Conservation (phyloP, 1,140 invertebrate genomes). For the Leptinotarsa texana region DNA sequence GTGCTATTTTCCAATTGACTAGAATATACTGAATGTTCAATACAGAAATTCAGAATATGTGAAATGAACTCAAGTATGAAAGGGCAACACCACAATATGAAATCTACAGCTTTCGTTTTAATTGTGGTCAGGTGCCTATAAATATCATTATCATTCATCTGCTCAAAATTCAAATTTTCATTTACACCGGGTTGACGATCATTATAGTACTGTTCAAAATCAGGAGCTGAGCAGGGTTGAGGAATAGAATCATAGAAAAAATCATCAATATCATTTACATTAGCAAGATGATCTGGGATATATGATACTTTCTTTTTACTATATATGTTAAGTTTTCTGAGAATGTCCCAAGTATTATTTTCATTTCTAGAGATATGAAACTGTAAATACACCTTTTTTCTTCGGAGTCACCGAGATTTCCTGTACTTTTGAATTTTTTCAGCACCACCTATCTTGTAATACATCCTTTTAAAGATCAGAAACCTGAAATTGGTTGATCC, state of each 20-base stretch:
- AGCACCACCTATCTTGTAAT: no score
- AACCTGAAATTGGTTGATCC: no score
- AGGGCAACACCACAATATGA: not conserved
- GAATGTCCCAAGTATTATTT: no score
- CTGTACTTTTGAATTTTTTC: no score
- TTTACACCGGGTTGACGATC: not conserved
- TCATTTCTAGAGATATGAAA: no score
- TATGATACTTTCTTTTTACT: not conserved
- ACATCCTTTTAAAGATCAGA: no score
- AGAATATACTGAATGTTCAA: not conserved
- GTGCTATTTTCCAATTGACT: conserved; percentile 5
- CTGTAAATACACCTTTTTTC: no score
- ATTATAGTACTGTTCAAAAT: not conserved
- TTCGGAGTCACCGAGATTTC: no score
- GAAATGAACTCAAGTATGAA: conserved; percentile 8
- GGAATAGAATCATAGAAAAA: not conserved
- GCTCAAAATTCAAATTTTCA: not conserved
- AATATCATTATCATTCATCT: not conserved
- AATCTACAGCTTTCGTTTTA: not conserved
- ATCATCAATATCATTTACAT: not conserved
- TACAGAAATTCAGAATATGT: conserved; percentile 14
- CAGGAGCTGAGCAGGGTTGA: not conserved
- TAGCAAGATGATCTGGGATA: not conserved
- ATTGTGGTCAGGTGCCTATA: not conserved
- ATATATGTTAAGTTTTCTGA: not conserved